A percentile compares a stretch with the other conserved stretches of the same genome.
These are phyloP conservation scores for Egretta garzetta DNA, from an alignment of 2,113 vertebrate genomes.

Conservation along the genomic window DNA sequence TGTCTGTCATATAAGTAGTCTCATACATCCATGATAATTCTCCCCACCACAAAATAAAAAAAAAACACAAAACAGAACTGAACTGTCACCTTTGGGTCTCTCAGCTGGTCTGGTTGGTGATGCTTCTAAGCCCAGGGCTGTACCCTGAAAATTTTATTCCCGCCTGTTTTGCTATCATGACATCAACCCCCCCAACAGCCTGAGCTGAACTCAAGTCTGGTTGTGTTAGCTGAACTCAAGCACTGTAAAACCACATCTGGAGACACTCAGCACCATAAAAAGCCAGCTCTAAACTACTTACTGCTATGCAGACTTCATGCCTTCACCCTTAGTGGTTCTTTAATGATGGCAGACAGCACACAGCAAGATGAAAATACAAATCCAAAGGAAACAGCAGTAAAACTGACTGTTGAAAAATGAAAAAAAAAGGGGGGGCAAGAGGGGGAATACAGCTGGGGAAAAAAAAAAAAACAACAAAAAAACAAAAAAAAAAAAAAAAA, in stretches of 20 bases:
- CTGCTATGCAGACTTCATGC: neutral
- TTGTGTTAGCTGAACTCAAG: neutral
- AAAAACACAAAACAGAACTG: neutral
- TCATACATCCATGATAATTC: neutral
- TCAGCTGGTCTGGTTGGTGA: neutral
- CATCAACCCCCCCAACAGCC: neutral
- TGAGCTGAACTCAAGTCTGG: neutral
- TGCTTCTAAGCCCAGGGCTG: neutral
- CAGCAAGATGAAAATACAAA: neutral
- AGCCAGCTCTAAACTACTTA: neutral
- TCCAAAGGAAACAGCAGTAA: neutral
- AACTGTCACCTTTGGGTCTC: neutral
- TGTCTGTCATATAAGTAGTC: neutral
- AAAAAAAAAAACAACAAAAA: neutral
- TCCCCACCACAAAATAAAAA: neutral
- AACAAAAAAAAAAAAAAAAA: no score
- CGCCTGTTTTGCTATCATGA: neutral
- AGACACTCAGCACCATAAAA: neutral
- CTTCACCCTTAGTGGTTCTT: neutral
- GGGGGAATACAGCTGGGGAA: neutral
- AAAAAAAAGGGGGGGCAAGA: no score
- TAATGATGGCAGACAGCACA: neutral
- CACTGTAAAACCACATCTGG: neutral
- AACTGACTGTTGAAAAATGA: neutral
- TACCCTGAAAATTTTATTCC: neutral